Base-by-base conservation (phyloP, 2,797 vertebrate genomes). In the Mormyrus proboscirostris region DNA sequence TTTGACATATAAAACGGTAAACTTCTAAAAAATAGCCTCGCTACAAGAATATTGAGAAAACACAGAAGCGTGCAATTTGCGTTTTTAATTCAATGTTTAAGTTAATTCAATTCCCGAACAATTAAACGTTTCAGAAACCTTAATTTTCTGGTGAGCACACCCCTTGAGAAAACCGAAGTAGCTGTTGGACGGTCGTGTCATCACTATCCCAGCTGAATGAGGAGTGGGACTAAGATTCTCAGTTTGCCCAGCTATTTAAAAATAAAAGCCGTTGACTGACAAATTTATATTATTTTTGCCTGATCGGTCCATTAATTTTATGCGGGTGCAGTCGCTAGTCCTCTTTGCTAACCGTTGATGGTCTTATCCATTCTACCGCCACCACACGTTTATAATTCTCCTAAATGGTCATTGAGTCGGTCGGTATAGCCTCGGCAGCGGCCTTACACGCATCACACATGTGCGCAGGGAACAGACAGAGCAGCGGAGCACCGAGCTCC, bases 291-390 rank as follows among this genome's bases (percentile, higher is more conserved):
- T 94, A 95, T 96, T 96, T 84, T 95, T 95, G 93, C 91, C 94
- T 94, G 93, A 96, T 95, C 94, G 94, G 95, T 94, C 95, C 95
- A 95, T 96, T 96, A 95, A 93, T 93, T 95, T 95, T 95, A 96
- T 95, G 93, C 94, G 91, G 91, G 92, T 92, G 93, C 92, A 94
- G 92, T 93, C 44, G 22, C 49, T 95, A 93, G 94, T 94, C 94
- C 93, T 91, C 93, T 94, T 95, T 93, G 95, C 95, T 93, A 92
- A 93, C 90, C 92, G 92, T 92, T 95, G 22, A 50, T 85, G 49
- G 8, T 88, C 88, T 90, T 69, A 82, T 89, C 22, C 69, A 51
- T 44, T 22, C 3, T 10, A 84, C 44, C 9, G 47, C 41, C 47
- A 84, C 0, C 9, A 84, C 73, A 41, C 73, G 73, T 19, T 82